Evolutionary conservation across 1,140 invertebrate species (phyloP), one percentile per base, ranked within the genome.

Genomic region (Saccostrea glomerata): DNA sequence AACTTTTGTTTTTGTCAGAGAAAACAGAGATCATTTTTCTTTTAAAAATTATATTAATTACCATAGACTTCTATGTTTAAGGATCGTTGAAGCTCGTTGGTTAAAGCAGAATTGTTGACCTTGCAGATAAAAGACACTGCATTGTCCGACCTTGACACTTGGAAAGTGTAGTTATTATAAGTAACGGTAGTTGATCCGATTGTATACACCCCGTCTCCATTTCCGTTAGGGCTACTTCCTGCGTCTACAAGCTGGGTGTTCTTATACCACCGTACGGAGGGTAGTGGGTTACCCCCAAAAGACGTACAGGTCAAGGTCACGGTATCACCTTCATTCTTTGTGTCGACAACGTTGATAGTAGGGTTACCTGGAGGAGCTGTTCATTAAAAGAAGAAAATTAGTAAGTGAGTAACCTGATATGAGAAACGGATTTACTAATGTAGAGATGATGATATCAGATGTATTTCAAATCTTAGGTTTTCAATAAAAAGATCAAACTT

Each of bases 241-340:
- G 40, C 23, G 20, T 84, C 82, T 17, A 84, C 82, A 17, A 84
- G 17, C 20, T n/a, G 40, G 17, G 40, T 84, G 20, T 56, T 56
- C 30, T 56, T 54, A 54, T 84, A 84, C 82, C 82, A 84, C 23
- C 47, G 20, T 2, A 84, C 82, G 23, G 82, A 13, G 12, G 82
- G 82, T 54, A 84, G 82, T 12, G 82, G 82, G 20, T 84, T 84
- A n/a, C 82, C 82, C 47, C 82, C 82, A 7, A n/a, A 55, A 23
- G 82, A 84, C 40, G 82, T 55, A 84, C 82, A 84, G 13, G 82
- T 84, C 40, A 84, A 84, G 55, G 40, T 84, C 40, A 84, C 82
- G 1, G 82, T 84, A 56, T 56, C 55, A n/a, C 82, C 82, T 20
- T 84, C 82, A 11, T 55, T 55, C n/a, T 2, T 56, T n/a, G 82